phyloP scores from a whole-genome alignment of 2,888 invertebrate genomes.

The Clusia tigrina region DNA sequence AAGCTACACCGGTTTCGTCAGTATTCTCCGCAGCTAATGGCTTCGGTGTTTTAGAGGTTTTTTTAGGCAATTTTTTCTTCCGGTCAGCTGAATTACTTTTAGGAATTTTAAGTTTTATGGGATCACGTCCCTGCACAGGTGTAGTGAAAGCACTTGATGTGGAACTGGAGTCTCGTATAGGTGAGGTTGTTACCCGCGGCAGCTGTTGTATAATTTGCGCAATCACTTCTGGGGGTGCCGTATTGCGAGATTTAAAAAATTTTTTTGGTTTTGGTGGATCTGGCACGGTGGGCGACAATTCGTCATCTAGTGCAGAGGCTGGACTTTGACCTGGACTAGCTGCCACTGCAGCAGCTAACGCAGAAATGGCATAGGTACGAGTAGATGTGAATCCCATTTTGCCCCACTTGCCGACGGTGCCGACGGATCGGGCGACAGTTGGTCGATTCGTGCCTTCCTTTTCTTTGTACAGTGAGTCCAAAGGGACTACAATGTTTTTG shows the following conservation, averaged over 20 bases:
- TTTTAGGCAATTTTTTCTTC: conserved; percentile 56
- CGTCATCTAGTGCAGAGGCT: conserved; percentile 53
- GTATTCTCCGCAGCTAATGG: conserved; percentile 23
- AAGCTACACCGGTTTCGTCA: conserved; percentile 7
- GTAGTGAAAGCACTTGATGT: conserved; percentile 32
- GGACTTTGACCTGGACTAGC: conserved; percentile 50
- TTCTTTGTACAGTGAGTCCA: conserved; percentile 73
- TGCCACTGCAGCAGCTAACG: conserved; percentile 51
- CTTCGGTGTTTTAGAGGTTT: conserved; percentile 35
- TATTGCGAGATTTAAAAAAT: conserved; percentile 87
- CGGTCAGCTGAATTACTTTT: conserved; percentile 58
- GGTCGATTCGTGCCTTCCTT: conserved; percentile 84
- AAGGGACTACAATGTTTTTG: conserved; percentile 72
- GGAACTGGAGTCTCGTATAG: conserved; percentile 50
- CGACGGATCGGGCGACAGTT: conserved; percentile 87
- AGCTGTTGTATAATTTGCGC: conserved; percentile 62
- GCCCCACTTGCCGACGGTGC: conserved; percentile 93
- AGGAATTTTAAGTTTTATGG: conserved; percentile 59
- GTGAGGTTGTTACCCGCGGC: conserved; percentile 57
- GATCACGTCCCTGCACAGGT: conserved; percentile 42
- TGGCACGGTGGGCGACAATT: conserved; percentile 53
- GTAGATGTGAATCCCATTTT: conserved; percentile 93
- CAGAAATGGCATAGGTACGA: conserved; percentile 67
- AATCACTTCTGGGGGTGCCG: conserved; percentile 67
- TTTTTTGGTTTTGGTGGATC: conserved; percentile 81